A percentile compares a stretch with the other conserved stretches of the same genome.
Evolutionary conservation across 2,888 invertebrate species (phyloP).

Genomic region (Osedax frankpressi): DNA sequence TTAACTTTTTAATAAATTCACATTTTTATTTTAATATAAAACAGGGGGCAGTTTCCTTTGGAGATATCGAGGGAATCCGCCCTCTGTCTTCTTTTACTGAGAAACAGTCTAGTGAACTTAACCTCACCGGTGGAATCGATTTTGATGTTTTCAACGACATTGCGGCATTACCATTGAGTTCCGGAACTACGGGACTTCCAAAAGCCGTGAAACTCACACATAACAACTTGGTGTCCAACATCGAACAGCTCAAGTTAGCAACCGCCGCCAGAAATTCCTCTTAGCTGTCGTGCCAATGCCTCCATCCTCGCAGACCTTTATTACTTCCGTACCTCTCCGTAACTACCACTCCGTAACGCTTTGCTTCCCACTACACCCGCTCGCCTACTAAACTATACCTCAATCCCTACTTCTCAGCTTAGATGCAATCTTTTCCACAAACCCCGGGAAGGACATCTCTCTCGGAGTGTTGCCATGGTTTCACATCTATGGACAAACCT

Average conservation of each 20-base stretch:
- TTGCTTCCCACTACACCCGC: too few relatives aligned
- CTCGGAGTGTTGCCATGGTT: constrained; percentile 5
- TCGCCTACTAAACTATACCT: too few relatives aligned
- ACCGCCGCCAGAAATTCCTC: too few relatives aligned
- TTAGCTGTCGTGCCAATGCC: too few relatives aligned
- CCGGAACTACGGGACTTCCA: constrained; percentile 65
- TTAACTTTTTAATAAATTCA: too few relatives aligned
- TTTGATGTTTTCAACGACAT: constrained; percentile 47
- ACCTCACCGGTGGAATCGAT: neutral
- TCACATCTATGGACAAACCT: constrained; percentile 6
- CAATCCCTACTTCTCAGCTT: too few relatives aligned
- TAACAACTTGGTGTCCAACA: constrained; percentile 36
- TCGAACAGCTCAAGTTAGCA: constrained; percentile 35
- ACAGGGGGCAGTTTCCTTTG: neutral
- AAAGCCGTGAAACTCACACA: constrained; percentile 45
- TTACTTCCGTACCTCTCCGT: too few relatives aligned
- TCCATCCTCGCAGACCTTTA: too few relatives aligned
- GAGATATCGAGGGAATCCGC: neutral
- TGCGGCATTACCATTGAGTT: constrained; percentile 65
- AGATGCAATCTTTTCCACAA: too few relatives aligned
- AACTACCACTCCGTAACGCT: too few relatives aligned
- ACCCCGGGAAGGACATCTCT: neutral
- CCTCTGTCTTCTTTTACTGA: neutral
- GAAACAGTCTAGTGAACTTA: neutral
- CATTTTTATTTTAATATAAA: too few relatives aligned